A percentile compares a stretch with the other conserved stretches of the same genome.
phyloP scores from a whole-genome alignment of 2,888 invertebrate species.

The Anaspis maculata region DNA sequence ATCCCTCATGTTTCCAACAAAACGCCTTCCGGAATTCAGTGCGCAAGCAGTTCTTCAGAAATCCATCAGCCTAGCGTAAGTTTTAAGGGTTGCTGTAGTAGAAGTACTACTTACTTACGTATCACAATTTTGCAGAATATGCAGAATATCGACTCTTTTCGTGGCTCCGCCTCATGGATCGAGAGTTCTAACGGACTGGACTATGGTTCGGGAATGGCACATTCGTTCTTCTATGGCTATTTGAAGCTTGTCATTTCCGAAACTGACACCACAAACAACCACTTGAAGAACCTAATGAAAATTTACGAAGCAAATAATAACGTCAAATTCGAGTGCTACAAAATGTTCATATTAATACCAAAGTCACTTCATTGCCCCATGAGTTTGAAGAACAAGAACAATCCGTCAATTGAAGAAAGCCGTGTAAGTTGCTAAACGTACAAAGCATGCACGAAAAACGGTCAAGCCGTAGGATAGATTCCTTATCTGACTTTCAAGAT shows the following conservation, averaged over 20 bases:
- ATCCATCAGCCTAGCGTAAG: too few relatives aligned
- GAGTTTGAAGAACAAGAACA: slow-evolving; percentile 46
- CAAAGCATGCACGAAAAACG: too few relatives aligned
- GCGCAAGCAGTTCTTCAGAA: too few relatives aligned
- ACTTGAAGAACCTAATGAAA: slow-evolving; percentile 34
- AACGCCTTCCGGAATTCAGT: too few relatives aligned
- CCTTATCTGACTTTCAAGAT: too few relatives aligned
- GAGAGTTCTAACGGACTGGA: slow-evolving; percentile 41
- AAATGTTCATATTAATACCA: slow-evolving; percentile 54
- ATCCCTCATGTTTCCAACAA: too few relatives aligned
- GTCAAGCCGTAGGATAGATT: too few relatives aligned
- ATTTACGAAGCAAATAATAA: slow-evolving; percentile 43
- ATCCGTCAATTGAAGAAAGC: slow-evolving; percentile 26
- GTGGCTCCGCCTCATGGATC: too few relatives aligned
- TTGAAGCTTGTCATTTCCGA: slow-evolving; percentile 49
- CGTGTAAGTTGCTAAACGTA: slow-evolving; percentile 25
- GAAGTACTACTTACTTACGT: too few relatives aligned
- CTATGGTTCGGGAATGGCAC: slow-evolving; percentile 59
- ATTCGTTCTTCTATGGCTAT: slow-evolving; percentile 57
- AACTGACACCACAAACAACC: slow-evolving; percentile 34
- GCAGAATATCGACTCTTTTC: too few relatives aligned
- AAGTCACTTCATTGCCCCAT: slow-evolving; percentile 51
- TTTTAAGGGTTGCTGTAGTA: too few relatives aligned
- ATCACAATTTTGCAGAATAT: too few relatives aligned
- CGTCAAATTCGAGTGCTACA: slow-evolving; percentile 48